These are phyloP conservation scores for Drosophila bocqueti DNA, from an alignment of 1,140 invertebrate species.

Conservation along the genomic window DNA sequence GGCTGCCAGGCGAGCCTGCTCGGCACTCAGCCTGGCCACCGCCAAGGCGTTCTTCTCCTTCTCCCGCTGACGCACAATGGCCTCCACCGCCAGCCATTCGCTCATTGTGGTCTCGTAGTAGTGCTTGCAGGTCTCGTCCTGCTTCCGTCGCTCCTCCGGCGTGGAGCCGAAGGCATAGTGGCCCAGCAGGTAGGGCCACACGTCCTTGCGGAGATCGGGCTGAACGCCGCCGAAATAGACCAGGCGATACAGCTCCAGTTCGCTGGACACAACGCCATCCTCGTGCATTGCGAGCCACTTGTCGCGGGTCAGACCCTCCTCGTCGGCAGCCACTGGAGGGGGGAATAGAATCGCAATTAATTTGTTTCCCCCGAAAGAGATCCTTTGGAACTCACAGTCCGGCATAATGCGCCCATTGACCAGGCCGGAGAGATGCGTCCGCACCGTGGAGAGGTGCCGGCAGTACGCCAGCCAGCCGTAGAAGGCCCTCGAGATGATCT, in stretches of 20 bases:
- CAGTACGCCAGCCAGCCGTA: conserved; percentile 98
- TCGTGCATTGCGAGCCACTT: conserved; percentile 89
- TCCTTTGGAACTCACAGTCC: conserved; percentile 84
- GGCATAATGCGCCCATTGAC: conserved; percentile 90
- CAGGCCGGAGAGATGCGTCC: conserved; percentile 95
- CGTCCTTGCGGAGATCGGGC: conserved; percentile 91
- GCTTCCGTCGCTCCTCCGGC: conserved; percentile 88
- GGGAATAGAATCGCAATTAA: conserved; percentile 50
- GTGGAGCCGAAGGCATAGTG: conserved; percentile 94
- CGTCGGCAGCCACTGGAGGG: conserved; percentile 86
- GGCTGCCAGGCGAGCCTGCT: conserved; percentile 61
- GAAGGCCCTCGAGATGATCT: conserved; percentile 97
- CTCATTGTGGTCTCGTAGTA: conserved; percentile 96
- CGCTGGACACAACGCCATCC: conserved; percentile 86
- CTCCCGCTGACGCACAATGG: conserved; percentile 94
- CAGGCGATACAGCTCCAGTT: conserved; percentile 91
- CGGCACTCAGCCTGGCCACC: conserved; percentile 88
- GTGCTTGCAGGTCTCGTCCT: conserved; percentile 89
- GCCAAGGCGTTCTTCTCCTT: conserved; percentile 89
- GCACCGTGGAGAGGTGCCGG: conserved; percentile 95
- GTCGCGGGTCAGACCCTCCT: conserved; percentile 89
- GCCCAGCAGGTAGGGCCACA: conserved; percentile 96
- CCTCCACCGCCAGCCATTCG: conserved; percentile 97
- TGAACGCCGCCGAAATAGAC: conserved; percentile 96
- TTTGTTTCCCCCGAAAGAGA: conserved; percentile 40